These are phyloP conservation scores for Pleuronectes platessa DNA, from an alignment of 2,113 vertebrate species.

Conservation along the genomic window DNA sequence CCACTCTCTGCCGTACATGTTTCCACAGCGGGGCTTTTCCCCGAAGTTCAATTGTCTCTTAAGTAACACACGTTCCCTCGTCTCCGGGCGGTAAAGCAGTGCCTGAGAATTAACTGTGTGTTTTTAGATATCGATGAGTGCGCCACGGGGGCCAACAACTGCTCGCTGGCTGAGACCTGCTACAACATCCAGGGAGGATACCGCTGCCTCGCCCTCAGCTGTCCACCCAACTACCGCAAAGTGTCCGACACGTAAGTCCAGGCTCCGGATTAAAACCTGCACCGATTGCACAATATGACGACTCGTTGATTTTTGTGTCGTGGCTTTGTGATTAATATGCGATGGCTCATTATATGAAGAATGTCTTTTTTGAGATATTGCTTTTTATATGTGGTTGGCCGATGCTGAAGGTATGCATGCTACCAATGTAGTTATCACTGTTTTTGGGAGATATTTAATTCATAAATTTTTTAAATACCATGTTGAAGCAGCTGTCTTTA, in stretches of 20 bases:
- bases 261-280: neutral
- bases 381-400: no score
- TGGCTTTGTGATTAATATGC: no score
- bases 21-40: slow-evolving; percentile 9
- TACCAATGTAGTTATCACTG: no score
- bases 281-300: neutral
- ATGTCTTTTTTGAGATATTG: no score
- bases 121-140: slow-evolving; percentile 93
- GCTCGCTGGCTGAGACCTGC: slow-evolving; percentile 90
- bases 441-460: no score
- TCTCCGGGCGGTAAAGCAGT: slow-evolving; percentile 27
- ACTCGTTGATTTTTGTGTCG: neutral
- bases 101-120: slow-evolving; percentile 34
- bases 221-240: slow-evolving; percentile 90
- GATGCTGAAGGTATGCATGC: no score
- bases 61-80: neutral
- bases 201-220: slow-evolving; percentile 89
- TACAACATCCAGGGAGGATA: slow-evolving; percentile 93
- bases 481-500: no score
- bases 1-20: slow-evolving; percentile 5
- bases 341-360: no score
- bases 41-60: slow-evolving; percentile 6
- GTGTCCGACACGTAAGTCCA: slow-evolving; percentile 89
- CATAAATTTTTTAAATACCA: no score
- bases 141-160: slow-evolving; percentile 89